Evolutionary conservation across 1,140 invertebrate species (phyloP), one percentile per base, ranked within the genome.

Genomic region (Camponotus vicinus): DNA sequence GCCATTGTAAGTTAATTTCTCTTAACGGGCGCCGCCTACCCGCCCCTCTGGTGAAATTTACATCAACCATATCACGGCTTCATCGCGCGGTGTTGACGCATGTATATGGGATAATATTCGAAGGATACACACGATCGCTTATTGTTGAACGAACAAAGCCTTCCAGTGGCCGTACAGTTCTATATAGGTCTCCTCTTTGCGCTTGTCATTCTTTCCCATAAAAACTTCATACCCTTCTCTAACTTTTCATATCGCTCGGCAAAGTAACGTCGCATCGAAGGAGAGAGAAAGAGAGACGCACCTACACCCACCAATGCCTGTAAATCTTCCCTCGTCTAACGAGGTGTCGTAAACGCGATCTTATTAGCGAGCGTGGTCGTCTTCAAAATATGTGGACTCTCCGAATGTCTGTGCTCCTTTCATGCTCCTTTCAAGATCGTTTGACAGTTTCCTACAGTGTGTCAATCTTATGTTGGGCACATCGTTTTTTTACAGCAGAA

Each of bases 271-370:
- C 8, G 64, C 64, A 32, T 3, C 37, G 32, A 59, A 86, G 59
- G 40, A 55, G 59, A 27, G 40, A 27, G 21, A 21, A 21, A 67
- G 69, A 86, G 59, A 37, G 27, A 52, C 59, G 77, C 80, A 86
- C 86, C 82, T 80, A 85, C 89, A 86, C 85, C 27, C 76, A 40
- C 77, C 63, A 69, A 73, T 66, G 84, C 75, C 61, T 87, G 91
- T 92, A 92, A 92, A 91, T 93, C 92, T 91, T 89, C 49, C 79
- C 90, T 82, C 78, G 88, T 88, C 91, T 94, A 94, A 94, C 93
- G 91, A 94, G 93, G 90, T 89, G 91, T 92, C 93, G 92, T 94
- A 94, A 94, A 93, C 91, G 93, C 91, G 92, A 93, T 93, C 92
- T 90, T 92, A 93, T 94, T 94, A 94, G 92, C 91, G 82, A 80